Conservation (phyloP, 2,797 vertebrate species). For the Passerculus sandwichensis region DNA sequence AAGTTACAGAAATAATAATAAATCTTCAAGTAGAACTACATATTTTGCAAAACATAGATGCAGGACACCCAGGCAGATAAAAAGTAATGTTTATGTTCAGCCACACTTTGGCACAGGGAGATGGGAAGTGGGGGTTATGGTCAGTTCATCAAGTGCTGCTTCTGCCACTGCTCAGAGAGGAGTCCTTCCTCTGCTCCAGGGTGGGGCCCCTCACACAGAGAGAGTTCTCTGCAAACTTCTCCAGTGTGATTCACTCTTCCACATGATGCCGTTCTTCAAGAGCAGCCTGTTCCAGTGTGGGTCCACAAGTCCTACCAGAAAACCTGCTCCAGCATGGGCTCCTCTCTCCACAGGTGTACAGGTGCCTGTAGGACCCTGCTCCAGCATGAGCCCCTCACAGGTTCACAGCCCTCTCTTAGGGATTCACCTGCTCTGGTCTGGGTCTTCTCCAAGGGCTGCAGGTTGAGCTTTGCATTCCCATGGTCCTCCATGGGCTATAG, state of each 20-base stretch:
- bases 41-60: background rate
- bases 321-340: background rate
- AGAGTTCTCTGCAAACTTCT: background rate
- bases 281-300: background rate
- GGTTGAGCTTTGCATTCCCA: background rate
- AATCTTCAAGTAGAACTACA: background rate
- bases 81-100: background rate
- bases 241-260: background rate
- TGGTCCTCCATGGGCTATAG: background rate
- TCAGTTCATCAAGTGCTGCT: background rate
- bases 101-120: background rate
- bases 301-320: background rate
- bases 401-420: background rate
- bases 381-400: rapidly evolving
- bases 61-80: background rate
- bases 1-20: background rate
- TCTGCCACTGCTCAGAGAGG: background rate
- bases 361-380: background rate
- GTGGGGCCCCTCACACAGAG: background rate
- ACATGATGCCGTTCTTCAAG: background rate
- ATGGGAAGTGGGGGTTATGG: background rate
- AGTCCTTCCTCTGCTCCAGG: background rate
- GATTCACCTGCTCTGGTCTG: background rate
- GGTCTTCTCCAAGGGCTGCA: background rate
- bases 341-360: background rate